These are phyloP conservation scores for Sarcophaga rosellei DNA, from an alignment of 2,888 invertebrate genomes.

Conservation along the genomic window DNA sequence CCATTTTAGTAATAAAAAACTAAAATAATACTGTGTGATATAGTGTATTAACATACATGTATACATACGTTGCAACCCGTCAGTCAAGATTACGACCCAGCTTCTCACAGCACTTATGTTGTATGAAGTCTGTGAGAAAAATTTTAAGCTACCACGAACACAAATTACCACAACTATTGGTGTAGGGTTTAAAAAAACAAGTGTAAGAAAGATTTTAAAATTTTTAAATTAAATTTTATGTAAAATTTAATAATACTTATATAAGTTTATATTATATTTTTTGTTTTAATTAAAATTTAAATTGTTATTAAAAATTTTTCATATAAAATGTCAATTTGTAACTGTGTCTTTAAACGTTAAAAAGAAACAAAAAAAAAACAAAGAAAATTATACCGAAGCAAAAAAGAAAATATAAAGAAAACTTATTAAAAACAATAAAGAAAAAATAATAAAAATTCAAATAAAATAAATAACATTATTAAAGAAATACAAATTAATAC, in stretches of 20 bases:
- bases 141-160: too few species aligned
- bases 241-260: not conserved
- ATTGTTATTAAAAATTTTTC: not conserved
- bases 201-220: too few species aligned
- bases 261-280: not conserved
- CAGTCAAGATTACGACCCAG: too few species aligned
- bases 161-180: too few species aligned
- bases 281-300: not conserved
- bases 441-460: slow-evolving; percentile 13
- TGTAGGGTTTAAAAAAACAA: too few species aligned
- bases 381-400: not conserved
- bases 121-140: too few species aligned
- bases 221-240: too few species aligned
- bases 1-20: too few species aligned
- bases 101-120: too few species aligned
- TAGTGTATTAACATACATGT: too few species aligned
- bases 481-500: not conserved
- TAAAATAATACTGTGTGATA: too few species aligned
- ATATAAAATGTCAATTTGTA: slow-evolving; percentile 65
- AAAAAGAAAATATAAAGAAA: not conserved
- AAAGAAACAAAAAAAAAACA: slow-evolving; percentile 10
- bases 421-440: slow-evolving; percentile 8
- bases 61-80: too few species aligned
- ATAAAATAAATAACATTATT: not conserved
- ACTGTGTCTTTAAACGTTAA: slow-evolving; percentile 65